A percentile compares a stretch with the other conserved stretches of the same genome.
phyloP scores from a whole-genome alignment of 2,888 invertebrate species.

The Yponomeuta cagnagella region DNA sequence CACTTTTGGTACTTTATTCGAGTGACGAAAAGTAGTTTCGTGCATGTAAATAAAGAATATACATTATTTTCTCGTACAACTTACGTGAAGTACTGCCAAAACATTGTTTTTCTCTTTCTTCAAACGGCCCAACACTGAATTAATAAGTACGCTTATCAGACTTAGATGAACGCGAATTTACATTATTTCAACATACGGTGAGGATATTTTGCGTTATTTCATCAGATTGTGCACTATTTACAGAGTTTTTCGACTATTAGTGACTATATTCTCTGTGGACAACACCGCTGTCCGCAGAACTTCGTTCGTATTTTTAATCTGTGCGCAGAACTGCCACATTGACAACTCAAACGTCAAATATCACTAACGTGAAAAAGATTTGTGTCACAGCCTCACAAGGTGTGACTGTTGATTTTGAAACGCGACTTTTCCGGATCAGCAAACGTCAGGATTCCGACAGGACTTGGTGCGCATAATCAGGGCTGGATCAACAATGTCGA shows the following conservation, averaged over 20 bases:
- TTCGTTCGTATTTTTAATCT: not conserved
- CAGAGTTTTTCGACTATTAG: not conserved
- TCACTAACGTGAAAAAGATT: not conserved
- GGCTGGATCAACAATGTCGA: too few species aligned
- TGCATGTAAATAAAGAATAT: not conserved
- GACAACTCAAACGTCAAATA: not conserved
- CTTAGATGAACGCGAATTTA: not conserved
- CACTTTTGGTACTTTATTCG: too few species aligned
- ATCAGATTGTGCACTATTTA: not conserved
- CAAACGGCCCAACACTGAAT: not conserved
- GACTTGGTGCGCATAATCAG: too few species aligned
- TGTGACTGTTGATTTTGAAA: too few species aligned
- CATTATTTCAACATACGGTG: not conserved
- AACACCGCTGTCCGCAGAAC: not conserved
- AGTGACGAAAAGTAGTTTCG: not conserved
- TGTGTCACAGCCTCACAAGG: not conserved
- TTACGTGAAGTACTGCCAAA: slow-evolving; percentile 24
- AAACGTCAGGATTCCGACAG: too few species aligned
- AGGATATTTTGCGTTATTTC: not conserved
- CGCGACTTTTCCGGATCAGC: too few species aligned
- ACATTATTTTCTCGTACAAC: not conserved
- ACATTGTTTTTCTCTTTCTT: slow-evolving; percentile 17
- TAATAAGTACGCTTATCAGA: not conserved
- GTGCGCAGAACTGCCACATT: not conserved
- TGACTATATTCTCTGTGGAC: too few species aligned